Evolutionary conservation across 2,797 vertebrate species (phyloP).

Genomic region (Liparis tanakae): DNA sequence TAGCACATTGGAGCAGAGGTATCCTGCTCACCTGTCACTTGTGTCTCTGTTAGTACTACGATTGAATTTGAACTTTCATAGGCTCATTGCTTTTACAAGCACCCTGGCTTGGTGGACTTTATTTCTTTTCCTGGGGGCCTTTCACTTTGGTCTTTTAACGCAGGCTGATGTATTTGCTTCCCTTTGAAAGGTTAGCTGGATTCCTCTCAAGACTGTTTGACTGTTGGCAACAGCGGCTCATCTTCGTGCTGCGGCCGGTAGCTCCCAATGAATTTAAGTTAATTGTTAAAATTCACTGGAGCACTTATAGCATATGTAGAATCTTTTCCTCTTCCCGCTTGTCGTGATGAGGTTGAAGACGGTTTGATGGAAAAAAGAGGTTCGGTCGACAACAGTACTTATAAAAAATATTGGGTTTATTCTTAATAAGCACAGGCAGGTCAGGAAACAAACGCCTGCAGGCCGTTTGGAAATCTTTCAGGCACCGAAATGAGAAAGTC

Average conservation of each 20-base stretch:
- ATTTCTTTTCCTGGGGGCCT: constrained; percentile 4
- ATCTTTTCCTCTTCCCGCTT: no score
- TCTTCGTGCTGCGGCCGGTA: background rate
- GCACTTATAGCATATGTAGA: background rate
- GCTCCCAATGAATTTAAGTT: background rate
- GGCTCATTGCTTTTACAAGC: constrained; percentile 20
- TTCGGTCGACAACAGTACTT: no score
- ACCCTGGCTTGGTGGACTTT: background rate
- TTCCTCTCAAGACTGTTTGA: background rate
- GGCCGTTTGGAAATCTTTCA: no score
- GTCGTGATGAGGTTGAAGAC: no score
- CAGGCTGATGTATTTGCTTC: background rate
- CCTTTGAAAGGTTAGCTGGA: background rate
- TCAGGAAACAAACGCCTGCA: no score
- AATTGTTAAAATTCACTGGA: background rate
- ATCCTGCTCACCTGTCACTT: constrained; percentile 47
- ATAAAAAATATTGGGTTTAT: no score
- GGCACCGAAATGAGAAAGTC: no score
- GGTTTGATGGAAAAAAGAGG: no score
- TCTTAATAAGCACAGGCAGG: no score
- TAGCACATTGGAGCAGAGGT: constrained; percentile 30
- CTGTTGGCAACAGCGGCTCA: background rate
- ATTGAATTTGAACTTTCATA: constrained; percentile 21
- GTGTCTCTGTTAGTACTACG: constrained; percentile 23
- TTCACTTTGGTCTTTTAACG: background rate